phyloP scores from a whole-genome alignment of 2,113 vertebrate species.

The Plestiodon gilberti region DNA sequence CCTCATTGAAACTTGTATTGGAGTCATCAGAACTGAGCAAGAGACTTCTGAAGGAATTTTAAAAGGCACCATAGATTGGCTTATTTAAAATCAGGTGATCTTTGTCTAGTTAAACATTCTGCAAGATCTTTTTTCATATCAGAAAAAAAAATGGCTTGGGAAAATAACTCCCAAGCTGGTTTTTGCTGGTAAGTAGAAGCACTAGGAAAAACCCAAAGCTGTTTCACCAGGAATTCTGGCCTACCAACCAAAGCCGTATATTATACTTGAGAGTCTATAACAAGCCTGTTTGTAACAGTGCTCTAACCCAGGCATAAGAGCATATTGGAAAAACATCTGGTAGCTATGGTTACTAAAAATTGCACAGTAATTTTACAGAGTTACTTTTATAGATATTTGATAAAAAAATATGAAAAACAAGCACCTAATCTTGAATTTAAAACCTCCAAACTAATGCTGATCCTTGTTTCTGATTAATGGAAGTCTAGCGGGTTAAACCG shows the following conservation, averaged over 20 bases:
- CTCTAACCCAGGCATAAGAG: slow-evolving; percentile 43
- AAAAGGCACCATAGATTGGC: slow-evolving; percentile 44
- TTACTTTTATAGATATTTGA: slow-evolving; percentile 7
- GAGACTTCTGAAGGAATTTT: slow-evolving; percentile 46
- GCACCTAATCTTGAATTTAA: background rate
- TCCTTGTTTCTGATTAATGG: slow-evolving; percentile 35
- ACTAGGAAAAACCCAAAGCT: slow-evolving; percentile 45
- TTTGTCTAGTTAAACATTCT: slow-evolving; percentile 53
- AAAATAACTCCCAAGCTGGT: slow-evolving; percentile 57
- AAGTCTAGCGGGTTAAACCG: too few relatives aligned
- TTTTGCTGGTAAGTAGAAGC: slow-evolving; percentile 64
- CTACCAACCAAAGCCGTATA: slow-evolving; percentile 35
- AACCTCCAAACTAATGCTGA: background rate
- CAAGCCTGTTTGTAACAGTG: slow-evolving; percentile 1
- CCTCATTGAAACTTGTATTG: slow-evolving; percentile 11
- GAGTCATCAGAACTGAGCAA: slow-evolving; percentile 18
- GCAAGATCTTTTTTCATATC: slow-evolving; percentile 34
- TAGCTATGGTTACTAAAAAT: slow-evolving; percentile 34
- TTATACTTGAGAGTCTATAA: slow-evolving; percentile 40
- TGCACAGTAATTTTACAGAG: slow-evolving; percentile 30
- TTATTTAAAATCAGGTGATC: slow-evolving; percentile 51
- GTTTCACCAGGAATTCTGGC: slow-evolving; percentile 59
- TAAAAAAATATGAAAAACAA: slow-evolving; percentile 20
- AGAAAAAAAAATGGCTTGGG: slow-evolving; percentile 24
- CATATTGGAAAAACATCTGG: slow-evolving; percentile 38